Percentiles rank a stretch among this genome's conserved stretches.
Conservation (phyloP, 2,888 invertebrate genomes). For the Orchesellides sinensis region DNA sequence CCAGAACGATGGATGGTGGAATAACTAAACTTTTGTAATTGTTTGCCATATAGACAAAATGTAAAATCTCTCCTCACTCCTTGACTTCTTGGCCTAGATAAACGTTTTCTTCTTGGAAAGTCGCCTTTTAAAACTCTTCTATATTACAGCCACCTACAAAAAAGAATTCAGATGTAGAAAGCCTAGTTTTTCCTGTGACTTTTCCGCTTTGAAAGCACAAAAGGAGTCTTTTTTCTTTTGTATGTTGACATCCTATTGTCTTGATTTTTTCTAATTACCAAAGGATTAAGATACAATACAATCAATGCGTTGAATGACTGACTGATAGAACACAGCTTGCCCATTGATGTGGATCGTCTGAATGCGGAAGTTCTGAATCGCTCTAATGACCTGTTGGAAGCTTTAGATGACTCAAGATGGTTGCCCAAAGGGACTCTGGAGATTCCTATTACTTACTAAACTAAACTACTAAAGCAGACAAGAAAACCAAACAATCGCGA, state of each 20-base stretch:
- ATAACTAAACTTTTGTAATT: no score
- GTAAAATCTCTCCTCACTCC: no score
- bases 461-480: not conserved
- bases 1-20: no score
- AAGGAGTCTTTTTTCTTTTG: slow-evolving; percentile 64
- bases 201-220: slow-evolving; percentile 12
- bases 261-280: slow-evolving; percentile 67
- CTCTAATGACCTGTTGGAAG: slow-evolving; percentile 74
- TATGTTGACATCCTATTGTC: slow-evolving; percentile 69
- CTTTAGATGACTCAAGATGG: slow-evolving; percentile 74
- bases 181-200: no score
- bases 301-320: slow-evolving; percentile 73
- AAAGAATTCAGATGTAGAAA: no score
- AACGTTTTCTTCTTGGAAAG: no score
- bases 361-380: slow-evolving; percentile 74
- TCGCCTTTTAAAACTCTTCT: no score
- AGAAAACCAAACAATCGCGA: no score
- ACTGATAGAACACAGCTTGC: slow-evolving; percentile 75
- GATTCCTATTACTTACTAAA: slow-evolving; percentile 72
- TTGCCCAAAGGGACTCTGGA: slow-evolving; percentile 74
- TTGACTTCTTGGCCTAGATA: no score
- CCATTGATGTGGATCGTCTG: slow-evolving; percentile 74
- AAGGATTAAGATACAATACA: slow-evolving; percentile 69
- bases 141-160: no score
- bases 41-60: no score